Evolutionary conservation across 2,888 invertebrate species (phyloP), one percentile per base, ranked within the genome.

Genomic region (Hemaris fuciformis): DNA sequence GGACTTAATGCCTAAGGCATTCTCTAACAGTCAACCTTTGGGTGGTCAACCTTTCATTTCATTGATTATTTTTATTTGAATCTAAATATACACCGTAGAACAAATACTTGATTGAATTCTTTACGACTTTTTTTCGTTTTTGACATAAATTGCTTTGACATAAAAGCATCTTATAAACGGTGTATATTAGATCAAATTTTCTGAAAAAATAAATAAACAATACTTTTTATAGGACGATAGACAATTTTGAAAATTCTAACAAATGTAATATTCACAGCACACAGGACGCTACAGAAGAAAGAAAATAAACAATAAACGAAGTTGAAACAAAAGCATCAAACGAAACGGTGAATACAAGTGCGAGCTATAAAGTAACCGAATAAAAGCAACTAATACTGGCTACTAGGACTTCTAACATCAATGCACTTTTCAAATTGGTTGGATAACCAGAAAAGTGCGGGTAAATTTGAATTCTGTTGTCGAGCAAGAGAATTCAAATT

Each of bases 321-420:
- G 67, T 74, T 74, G 83, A 79, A 84, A 87, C 62, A 75, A 85
- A 83, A 85, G 84, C 82, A 70, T 84, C 69, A 69, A 88, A 91
- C 85, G 79, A 73, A 91, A 88, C 83, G 79, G 91, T 92, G 91
- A 81, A 82, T 86, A 84, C 84, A 87, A 89, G 92, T 92, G 92
- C 92, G 87, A 88, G 87, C 92, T 92, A 91, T 80, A 83, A 91
- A 88, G 71, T 64, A 87, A 89, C 83, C 63, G 65, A 90, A 89
- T 86, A 76, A 72, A 92, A 92, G 91, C 91, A 41, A 66, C 90
- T 88, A 90, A 88, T 88, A 90, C 83, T 67, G 77, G 75, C 84
- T 88, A 87, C 84, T 73, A 89, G 91, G 91, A 90, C 88, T 77
- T 81, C 87, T 88, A 91, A 89, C 87, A 89, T 74, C 77, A 76